A percentile compares a stretch with the other conserved stretches of the same genome.
These are phyloP conservation scores for Pachymerium ferrugineum DNA, from an alignment of 2,888 invertebrate species.

Conservation along the genomic window DNA sequence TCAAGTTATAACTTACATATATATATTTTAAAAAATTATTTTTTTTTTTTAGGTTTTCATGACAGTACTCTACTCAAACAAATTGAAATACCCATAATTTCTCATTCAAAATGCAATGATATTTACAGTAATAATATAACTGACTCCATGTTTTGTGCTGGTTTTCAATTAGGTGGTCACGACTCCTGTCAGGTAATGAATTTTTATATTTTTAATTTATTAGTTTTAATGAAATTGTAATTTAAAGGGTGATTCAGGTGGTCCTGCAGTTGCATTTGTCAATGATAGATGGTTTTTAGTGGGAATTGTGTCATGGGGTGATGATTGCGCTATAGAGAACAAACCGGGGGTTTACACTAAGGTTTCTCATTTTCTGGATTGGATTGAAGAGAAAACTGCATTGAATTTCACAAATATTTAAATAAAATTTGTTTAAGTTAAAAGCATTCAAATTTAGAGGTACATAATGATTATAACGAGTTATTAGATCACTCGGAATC, in stretches of 20 bases:
- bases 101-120: not conserved
- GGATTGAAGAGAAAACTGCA: not conserved
- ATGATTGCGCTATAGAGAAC: not conserved
- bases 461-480: no score
- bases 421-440: not conserved
- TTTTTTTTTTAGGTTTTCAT: not conserved
- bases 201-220: not conserved
- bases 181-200: not conserved
- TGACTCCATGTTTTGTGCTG: slow-evolving; percentile 10
- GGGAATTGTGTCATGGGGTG: slow-evolving; percentile 17
- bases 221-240: not conserved
- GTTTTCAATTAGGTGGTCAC: not conserved
- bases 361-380: not conserved
- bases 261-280: not conserved
- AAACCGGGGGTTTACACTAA: not conserved
- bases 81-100: not conserved
- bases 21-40: not conserved
- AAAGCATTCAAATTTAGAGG: not conserved
- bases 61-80: not conserved
- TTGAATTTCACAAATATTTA: not conserved
- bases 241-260: slow-evolving; percentile 19
- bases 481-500: no score
- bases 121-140: not conserved
- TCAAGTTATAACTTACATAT: not conserved
- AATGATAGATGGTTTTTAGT: not conserved